phyloP scores from a whole-genome alignment of 2,797 vertebrate genomes.

The Micrastur ruficollis region DNA sequence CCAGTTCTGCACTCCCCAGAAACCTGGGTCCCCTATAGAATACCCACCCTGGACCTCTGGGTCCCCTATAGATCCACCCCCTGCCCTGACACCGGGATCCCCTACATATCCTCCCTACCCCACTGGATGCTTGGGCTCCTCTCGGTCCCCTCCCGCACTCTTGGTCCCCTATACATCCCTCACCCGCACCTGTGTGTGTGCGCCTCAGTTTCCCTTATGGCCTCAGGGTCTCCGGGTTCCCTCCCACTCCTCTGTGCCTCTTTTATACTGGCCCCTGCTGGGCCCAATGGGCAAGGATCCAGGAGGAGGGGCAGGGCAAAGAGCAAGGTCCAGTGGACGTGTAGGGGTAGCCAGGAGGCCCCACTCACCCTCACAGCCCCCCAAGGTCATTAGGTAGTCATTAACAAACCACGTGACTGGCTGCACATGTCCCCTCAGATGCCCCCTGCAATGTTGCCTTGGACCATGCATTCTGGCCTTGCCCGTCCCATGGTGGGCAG shows the following conservation, averaged over 20 bases:
- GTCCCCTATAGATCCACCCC: not conserved
- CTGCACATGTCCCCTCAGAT: fast-evolving
- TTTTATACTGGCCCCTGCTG: constrained; percentile 28
- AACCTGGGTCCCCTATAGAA: not conserved
- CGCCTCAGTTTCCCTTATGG: constrained; percentile 12
- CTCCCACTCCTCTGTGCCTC: not conserved
- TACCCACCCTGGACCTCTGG: not conserved
- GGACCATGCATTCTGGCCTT: not conserved
- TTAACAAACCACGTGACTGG: not conserved
- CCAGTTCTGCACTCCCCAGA: not conserved
- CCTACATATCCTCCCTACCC: not conserved
- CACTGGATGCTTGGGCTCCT: not conserved
- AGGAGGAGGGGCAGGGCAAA: constrained; percentile 28
- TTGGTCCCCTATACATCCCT: not conserved
- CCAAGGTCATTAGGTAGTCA: constrained; percentile 51
- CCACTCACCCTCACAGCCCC: fast-evolving
- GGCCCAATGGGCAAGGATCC: constrained; percentile 8
- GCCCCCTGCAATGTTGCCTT: not conserved
- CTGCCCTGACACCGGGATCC: fast-evolving
- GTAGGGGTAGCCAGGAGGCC: not conserved
- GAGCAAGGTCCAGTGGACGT: not conserved
- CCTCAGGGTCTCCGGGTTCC: not conserved
- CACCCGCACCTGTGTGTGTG: not conserved
- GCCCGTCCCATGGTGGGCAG: not conserved
- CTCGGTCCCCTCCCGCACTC: not conserved